Percentiles rank a stretch among this genome's conserved stretches.
phyloP scores from a whole-genome alignment of 2,797 vertebrate genomes.

The Cyprinella venusta region DNA sequence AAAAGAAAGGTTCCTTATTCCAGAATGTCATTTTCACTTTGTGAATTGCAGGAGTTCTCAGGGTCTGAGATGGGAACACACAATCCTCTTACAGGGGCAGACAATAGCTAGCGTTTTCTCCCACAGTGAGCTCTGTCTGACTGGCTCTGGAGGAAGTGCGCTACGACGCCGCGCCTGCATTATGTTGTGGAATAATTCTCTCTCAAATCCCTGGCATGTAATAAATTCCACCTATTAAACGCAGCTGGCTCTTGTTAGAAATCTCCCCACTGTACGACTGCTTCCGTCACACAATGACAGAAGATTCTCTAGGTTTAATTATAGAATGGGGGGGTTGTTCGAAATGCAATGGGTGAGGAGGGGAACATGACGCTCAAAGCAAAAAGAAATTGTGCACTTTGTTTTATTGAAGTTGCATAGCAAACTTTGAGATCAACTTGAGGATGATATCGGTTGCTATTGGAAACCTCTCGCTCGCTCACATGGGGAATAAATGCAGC shows the following conservation, averaged over 20 bases:
- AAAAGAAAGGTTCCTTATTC: slow-evolving; percentile 3
- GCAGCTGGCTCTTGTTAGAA: neutral
- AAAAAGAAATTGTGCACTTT: neutral
- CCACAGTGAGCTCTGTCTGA: slow-evolving; percentile 1
- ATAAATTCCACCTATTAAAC: slow-evolving; percentile 22
- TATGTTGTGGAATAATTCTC: slow-evolving; percentile 2
- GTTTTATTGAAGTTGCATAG: neutral
- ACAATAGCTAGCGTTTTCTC: slow-evolving; percentile 16
- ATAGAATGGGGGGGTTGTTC: neutral
- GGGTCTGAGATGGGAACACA: neutral
- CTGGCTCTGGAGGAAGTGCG: neutral
- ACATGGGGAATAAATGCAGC: neutral
- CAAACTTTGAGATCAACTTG: neutral
- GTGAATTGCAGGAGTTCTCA: neutral
- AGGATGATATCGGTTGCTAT: neutral
- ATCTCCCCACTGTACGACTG: slow-evolving; percentile 2
- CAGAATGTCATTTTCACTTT: neutral
- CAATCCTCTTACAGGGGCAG: slow-evolving; percentile 21
- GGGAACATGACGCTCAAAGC: neutral
- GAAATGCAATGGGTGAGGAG: neutral
- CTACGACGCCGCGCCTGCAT: neutral
- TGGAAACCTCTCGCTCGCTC: neutral
- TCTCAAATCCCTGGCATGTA: neutral
- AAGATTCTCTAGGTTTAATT: neutral
- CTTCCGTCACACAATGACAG: neutral